Conservation (phyloP, 2,888 invertebrate genomes). For the Mythimna loreyi region DNA sequence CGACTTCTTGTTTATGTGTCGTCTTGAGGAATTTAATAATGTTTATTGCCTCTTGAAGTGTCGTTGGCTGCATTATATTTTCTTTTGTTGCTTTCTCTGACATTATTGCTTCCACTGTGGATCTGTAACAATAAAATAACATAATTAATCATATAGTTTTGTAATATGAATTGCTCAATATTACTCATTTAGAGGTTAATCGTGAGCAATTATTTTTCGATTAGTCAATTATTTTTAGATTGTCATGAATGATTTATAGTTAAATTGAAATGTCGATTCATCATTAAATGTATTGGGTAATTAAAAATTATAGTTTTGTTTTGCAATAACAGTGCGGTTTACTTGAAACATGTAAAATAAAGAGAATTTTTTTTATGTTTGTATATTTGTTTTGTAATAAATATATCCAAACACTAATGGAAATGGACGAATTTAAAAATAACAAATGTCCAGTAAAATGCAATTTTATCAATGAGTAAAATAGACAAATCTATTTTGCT, state of each 20-base stretch:
- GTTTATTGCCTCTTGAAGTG: slow-evolving; percentile 87
- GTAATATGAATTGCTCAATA: slow-evolving; percentile 24
- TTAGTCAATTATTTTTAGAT: slow-evolving; percentile 42
- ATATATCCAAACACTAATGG: no score
- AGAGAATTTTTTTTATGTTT: no score
- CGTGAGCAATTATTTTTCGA: slow-evolving; percentile 34
- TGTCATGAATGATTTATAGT: slow-evolving; percentile 28
- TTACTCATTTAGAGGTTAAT: background rate
- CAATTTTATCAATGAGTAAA: no score
- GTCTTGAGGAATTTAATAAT: slow-evolving; percentile 86
- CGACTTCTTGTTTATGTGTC: slow-evolving; percentile 86
- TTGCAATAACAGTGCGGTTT: slow-evolving; percentile 7
- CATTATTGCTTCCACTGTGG: slow-evolving; percentile 71
- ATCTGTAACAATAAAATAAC: slow-evolving; percentile 75
- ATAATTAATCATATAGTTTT: slow-evolving; percentile 44
- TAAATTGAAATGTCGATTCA: slow-evolving; percentile 5
- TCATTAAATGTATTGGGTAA: slow-evolving; percentile 13
- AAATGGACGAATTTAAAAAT: no score
- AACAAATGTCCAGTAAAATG: no score
- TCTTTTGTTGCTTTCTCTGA: slow-evolving; percentile 75
- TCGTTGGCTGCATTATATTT: slow-evolving; percentile 81
- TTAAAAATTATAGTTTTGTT: slow-evolving; percentile 6
- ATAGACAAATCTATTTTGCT: no score
- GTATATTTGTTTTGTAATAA: no score
- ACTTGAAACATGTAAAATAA: background rate